Evolutionary conservation across 2,113 vertebrate species (phyloP).

Genomic region (Tretioscincus oriximinensis): DNA sequence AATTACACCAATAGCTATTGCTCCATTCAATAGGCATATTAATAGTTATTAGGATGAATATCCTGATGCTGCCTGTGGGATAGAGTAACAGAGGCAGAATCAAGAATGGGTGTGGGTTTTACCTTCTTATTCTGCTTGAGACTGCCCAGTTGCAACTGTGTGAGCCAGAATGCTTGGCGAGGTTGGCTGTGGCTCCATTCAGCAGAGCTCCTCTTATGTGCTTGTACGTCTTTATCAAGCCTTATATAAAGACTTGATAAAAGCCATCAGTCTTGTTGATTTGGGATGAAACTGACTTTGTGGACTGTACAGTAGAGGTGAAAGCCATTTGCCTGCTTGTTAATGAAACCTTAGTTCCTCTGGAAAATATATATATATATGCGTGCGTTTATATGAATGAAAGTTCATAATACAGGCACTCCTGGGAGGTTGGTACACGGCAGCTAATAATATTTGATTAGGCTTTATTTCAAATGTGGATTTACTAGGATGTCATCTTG

Average conservation of each 20-base stretch:
- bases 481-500: constrained; percentile 65
- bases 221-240: too few species aligned
- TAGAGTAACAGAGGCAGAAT: too few species aligned
- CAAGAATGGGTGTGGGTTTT: too few species aligned
- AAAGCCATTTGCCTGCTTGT: constrained; percentile 46
- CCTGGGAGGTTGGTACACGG: constrained; percentile 53
- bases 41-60: too few species aligned
- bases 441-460: constrained; percentile 66
- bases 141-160: too few species aligned
- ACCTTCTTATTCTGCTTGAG: too few species aligned
- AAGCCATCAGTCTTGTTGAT: constrained; percentile 28
- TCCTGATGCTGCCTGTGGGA: too few species aligned
- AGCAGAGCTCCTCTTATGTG: too few species aligned
- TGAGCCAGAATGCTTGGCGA: too few species aligned
- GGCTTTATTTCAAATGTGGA: constrained; percentile 66
- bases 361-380: constrained; percentile 19
- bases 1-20: too few species aligned
- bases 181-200: too few species aligned
- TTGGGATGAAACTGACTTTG: constrained; percentile 23
- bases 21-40: too few species aligned
- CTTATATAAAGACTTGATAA: not conserved
- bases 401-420: constrained; percentile 53
- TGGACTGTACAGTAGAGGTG: constrained; percentile 19
- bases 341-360: constrained; percentile 41
- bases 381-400: constrained; percentile 2